Evolutionary conservation across 2,888 invertebrate species (phyloP).

Genomic region (Synergus laeviventris): DNA sequence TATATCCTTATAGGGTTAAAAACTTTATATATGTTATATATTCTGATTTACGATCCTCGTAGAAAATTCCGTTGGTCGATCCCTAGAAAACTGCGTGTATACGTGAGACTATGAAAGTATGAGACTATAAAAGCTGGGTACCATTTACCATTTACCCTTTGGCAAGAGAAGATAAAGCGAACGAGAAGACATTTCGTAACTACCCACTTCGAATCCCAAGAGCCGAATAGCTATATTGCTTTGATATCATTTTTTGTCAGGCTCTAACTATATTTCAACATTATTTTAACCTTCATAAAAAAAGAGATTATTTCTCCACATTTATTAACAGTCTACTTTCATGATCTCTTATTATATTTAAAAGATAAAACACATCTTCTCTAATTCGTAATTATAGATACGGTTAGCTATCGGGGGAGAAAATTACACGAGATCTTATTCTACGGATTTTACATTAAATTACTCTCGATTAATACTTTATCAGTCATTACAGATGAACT

Average conservation of each 20-base stretch:
- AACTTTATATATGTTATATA: neutral
- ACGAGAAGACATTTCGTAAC: constrained; percentile 9
- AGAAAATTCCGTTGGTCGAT: constrained; percentile 16
- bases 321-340: neutral
- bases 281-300: neutral
- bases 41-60: constrained; percentile 27
- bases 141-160: constrained; percentile 32
- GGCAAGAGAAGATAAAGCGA: constrained; percentile 18
- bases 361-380: too few relatives aligned
- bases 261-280: neutral
- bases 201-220: constrained; percentile 10
- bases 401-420: too few relatives aligned
- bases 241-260: neutral
- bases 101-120: constrained; percentile 10
- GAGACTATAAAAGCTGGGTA: constrained; percentile 14
- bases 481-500: too few relatives aligned
- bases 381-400: too few relatives aligned
- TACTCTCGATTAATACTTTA: too few relatives aligned
- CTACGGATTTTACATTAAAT: too few relatives aligned
- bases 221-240: neutral
- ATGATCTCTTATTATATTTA: too few relatives aligned
- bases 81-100: neutral
- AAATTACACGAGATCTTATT: too few relatives aligned
- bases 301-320: neutral
- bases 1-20: neutral